These are phyloP conservation scores for Petrocephalus schoutedeni DNA, from an alignment of 2,797 vertebrate genomes.

Conservation along the genomic window DNA sequence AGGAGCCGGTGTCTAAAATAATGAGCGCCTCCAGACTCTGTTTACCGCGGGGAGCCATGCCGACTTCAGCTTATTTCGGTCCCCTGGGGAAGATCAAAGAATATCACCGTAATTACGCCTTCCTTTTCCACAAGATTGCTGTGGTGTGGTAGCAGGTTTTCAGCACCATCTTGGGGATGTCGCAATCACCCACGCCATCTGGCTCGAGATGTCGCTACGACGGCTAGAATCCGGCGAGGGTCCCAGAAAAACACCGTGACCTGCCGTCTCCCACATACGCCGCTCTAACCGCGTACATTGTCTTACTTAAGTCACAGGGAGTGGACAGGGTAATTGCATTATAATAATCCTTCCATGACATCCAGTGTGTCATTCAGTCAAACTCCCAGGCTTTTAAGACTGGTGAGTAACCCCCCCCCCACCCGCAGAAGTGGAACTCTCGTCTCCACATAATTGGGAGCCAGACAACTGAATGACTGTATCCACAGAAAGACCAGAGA, in stretches of 20 bases:
- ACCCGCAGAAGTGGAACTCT: background rate
- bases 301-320: background rate
- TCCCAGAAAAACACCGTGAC: background rate
- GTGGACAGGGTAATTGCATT: background rate
- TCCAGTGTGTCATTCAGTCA: background rate
- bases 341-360: background rate
- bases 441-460: background rate
- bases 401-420: background rate
- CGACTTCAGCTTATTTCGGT: constrained; percentile 10
- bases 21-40: background rate
- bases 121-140: constrained; percentile 16
- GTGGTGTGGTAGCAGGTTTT: constrained; percentile 18
- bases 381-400: background rate
- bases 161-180: constrained; percentile 17
- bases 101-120: constrained; percentile 18
- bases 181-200: constrained; percentile 2
- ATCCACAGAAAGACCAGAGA: constrained; percentile 4
- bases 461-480: constrained; percentile 1
- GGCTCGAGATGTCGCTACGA: background rate
- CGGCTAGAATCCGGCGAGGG: background rate
- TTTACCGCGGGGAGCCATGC: background rate
- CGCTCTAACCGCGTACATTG: background rate
- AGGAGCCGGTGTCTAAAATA: background rate
- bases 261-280: background rate
- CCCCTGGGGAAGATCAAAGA: constrained; percentile 13